Percentiles rank a stretch among this genome's conserved stretches.
Evolutionary conservation across 2,888 invertebrate genomes (phyloP).

Genomic region (Leptopterna dolabrata): DNA sequence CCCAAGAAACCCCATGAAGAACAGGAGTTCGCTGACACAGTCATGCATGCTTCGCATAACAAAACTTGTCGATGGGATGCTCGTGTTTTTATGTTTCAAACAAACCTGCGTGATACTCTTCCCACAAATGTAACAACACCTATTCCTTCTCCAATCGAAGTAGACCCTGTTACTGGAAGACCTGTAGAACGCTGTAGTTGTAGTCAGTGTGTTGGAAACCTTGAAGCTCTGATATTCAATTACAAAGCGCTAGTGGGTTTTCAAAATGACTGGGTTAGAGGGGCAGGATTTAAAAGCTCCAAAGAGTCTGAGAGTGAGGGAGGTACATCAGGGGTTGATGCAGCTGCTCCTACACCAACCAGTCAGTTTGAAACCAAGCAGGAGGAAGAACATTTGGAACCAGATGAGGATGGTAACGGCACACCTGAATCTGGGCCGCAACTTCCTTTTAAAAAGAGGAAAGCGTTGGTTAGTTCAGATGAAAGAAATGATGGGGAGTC

Average conservation of each 20-base stretch:
- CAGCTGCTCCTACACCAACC: neutral
- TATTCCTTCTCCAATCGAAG: slow-evolving; percentile 9
- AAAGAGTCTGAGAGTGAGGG: neutral
- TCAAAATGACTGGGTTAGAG: neutral
- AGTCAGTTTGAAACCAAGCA: neutral
- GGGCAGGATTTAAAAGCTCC: neutral
- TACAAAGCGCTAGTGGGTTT: slow-evolving; percentile 13
- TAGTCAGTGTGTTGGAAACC: slow-evolving; percentile 21
- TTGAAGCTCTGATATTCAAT: slow-evolving; percentile 17
- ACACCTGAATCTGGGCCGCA: neutral
- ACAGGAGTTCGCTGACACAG: neutral
- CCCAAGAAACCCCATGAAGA: neutral
- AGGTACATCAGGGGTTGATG: neutral
- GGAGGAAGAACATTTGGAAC: slow-evolving; percentile 11
- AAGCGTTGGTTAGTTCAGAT: neutral
- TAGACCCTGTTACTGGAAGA: neutral
- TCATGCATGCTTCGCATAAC: neutral
- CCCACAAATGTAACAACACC: neutral
- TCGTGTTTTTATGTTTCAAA: neutral
- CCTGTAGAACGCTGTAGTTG: slow-evolving; percentile 10
- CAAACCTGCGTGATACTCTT: slow-evolving; percentile 16
- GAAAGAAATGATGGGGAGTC: neutral
- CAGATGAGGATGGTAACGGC: neutral
- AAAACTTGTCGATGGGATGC: neutral
- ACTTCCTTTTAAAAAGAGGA: slow-evolving; percentile 46